Percentiles rank a stretch among this genome's conserved stretches.
Conservation (phyloP, 2,888 invertebrate genomes). For the Zeuzera pyrina region DNA sequence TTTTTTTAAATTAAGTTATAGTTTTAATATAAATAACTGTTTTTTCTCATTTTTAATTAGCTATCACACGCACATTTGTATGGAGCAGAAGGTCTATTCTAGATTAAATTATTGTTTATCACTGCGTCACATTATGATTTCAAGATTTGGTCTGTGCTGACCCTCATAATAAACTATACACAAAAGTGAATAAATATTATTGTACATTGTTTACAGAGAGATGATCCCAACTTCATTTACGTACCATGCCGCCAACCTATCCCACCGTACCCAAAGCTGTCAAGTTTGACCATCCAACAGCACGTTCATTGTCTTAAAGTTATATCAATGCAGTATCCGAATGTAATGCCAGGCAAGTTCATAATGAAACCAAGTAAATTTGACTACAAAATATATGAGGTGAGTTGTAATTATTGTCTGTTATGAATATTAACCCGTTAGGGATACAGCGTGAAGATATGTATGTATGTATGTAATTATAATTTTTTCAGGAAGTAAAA, state of each 20-base stretch:
- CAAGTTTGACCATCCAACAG: conserved; percentile 29
- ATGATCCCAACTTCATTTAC: conserved; percentile 16
- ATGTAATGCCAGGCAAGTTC: conserved; percentile 25
- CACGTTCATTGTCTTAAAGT: conserved; percentile 44
- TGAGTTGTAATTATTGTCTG: too few species aligned
- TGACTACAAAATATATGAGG: conserved; percentile 39
- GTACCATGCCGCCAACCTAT: conserved; percentile 31
- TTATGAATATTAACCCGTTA: too few species aligned
- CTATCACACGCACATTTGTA: too few species aligned
- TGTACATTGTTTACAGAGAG: conserved; percentile 22
- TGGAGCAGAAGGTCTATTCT: too few species aligned
- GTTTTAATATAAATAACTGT: too few species aligned
- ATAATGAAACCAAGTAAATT: conserved; percentile 28
- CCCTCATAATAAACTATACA: too few species aligned
- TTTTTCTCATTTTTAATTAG: too few species aligned
- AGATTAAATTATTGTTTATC: too few species aligned
- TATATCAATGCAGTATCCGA: conserved; percentile 28
- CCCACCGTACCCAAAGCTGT: conserved; percentile 37
- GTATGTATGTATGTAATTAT: neutral
- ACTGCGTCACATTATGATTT: too few species aligned
- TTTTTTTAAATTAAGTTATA: too few species aligned
- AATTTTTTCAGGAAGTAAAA: conserved; percentile 31
- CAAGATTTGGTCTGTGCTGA: too few species aligned
- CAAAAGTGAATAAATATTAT: too few species aligned
- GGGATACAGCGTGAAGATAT: neutral